Evolutionary conservation across 2,113 vertebrate species (phyloP), one percentile per base, ranked within the genome.

Genomic region (Dicrurus megarhynchus): DNA sequence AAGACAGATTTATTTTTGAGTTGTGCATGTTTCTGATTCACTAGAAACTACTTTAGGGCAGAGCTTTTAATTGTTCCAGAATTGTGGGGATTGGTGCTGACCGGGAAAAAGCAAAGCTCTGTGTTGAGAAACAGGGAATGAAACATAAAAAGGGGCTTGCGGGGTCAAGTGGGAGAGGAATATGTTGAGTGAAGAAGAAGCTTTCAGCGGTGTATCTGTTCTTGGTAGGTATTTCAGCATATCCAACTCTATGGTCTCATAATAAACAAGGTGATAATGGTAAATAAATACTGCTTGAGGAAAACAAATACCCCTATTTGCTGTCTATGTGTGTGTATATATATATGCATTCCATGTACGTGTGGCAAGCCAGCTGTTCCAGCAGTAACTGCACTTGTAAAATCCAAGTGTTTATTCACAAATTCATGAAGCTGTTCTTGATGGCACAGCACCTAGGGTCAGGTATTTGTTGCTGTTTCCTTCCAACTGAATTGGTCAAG

Each of bases 331-430:
- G 21, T 47, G 26, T 30, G 7, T 12, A 21, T 61, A 4, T 64
- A 2, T 21, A 0, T 10, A 7, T 11, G 20, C 67, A 7, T 19
- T 50, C 32, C 42, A 16, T 0, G 2, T 15, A 11, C 0, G 0
- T 19, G 33, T 27, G 30, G 33, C 1, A 7, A 67, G 17, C 5
- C 53, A 60, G 32, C 76, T 74, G 16, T 46, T 70, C 61, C 61
- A 49, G 65, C 56, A 59, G 91, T 55, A 87, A 16, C 13, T 41
- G 16, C 22, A 11, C 14, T 61, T 76, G 35, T 76, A 35, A 76
- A 52, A 44, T 21, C 65, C 52, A 4, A 61, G 26, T 13, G 15
- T 84, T 92, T 47, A 69, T n/a, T 68, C 41, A 3, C 35, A 64
- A 18, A 70, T 59, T 27, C n/a, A 17, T 52, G 27, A 42, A 71